Evolutionary conservation across 2,888 invertebrate genomes (phyloP).

Genomic region (Heliconius ismenius): DNA sequence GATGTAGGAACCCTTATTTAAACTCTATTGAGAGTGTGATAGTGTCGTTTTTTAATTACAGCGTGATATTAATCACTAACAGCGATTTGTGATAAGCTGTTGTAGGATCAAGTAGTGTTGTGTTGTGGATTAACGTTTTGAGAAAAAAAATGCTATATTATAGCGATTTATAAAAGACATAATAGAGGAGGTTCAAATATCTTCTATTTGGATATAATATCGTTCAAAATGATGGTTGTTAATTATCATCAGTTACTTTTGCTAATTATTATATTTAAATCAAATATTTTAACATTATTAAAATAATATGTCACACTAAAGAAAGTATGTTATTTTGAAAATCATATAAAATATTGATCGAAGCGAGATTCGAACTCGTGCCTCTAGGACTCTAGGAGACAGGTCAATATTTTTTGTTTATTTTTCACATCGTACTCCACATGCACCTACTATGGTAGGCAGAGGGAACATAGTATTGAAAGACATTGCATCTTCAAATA

Average conservation of each 20-base stretch:
- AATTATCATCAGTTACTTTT: neutral
- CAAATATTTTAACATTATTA: neutral
- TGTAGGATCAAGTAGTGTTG: conserved; percentile 3
- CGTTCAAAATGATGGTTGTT: neutral
- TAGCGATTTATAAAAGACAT: neutral
- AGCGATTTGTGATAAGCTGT: conserved; percentile 7
- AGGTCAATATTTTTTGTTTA: too few species aligned
- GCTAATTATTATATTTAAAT: neutral
- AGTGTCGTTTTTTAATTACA: conserved; percentile 13
- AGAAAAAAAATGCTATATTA: neutral
- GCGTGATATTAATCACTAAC: neutral
- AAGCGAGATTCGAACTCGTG: too few species aligned
- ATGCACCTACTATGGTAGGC: too few species aligned
- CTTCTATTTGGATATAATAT: neutral
- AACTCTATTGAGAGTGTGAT: conserved; percentile 28
- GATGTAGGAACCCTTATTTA: conserved; percentile 7
- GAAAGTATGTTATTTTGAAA: too few species aligned
- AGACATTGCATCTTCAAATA: too few species aligned
- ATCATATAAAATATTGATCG: too few species aligned
- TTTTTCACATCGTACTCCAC: too few species aligned
- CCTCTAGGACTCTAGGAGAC: too few species aligned
- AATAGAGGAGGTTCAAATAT: neutral
- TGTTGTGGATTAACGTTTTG: neutral
- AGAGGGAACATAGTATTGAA: neutral
- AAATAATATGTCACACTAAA: neutral